phyloP scores from a whole-genome alignment of 2,888 invertebrate genomes.

The Eupeodes luniger region DNA sequence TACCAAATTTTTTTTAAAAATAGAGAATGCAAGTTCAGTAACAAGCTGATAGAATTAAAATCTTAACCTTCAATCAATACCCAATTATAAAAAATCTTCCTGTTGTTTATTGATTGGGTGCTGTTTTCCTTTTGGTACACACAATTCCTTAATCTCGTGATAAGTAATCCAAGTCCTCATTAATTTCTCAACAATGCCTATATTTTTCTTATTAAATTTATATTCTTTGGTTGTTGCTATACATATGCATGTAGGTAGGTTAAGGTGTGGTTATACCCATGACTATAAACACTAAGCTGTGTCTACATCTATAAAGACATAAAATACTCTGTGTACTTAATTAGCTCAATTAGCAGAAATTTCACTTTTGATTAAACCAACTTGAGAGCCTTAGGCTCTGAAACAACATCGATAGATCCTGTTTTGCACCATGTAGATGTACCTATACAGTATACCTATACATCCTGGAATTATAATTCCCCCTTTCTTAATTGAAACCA shows the following conservation, averaged over 20 bases:
- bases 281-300: background rate
- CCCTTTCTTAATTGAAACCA: constrained; percentile 3
- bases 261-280: background rate
- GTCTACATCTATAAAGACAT: background rate
- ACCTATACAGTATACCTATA: no score
- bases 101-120: no score
- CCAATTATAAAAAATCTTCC: no score
- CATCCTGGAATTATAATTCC: background rate
- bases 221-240: background rate
- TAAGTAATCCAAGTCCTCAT: background rate
- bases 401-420: no score
- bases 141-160: background rate
- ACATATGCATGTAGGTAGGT: no score
- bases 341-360: background rate
- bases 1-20: no score
- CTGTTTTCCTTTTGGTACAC: background rate
- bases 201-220: background rate
- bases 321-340: background rate
- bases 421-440: no score
- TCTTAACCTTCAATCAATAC: no score
- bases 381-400: background rate
- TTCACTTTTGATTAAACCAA: constrained; percentile 1
- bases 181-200: background rate
- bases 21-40: no score
- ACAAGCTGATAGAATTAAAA: no score